Conservation (phyloP, 2,888 invertebrate genomes). For the Amiota mariae region DNA sequence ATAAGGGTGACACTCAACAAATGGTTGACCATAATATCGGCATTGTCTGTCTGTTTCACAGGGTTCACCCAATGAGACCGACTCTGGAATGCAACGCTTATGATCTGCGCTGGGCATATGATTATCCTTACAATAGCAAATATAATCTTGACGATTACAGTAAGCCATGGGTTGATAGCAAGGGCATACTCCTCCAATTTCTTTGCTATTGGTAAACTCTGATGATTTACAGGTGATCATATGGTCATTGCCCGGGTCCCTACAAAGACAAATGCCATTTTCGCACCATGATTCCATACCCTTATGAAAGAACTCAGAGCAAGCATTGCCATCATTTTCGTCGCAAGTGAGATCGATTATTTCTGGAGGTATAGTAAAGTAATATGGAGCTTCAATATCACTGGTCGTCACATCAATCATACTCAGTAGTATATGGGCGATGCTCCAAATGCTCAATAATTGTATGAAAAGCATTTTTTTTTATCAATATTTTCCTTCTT, state of each 20-base stretch:
- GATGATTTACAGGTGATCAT: slow-evolving; percentile 56
- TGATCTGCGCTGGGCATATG: slow-evolving; percentile 62
- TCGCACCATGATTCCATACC: slow-evolving; percentile 52
- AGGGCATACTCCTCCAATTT: slow-evolving; percentile 68
- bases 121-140: slow-evolving; percentile 59
- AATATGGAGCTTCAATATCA: slow-evolving; percentile 14
- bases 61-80: slow-evolving; percentile 49
- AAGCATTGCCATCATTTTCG: slow-evolving; percentile 44
- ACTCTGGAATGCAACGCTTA: slow-evolving; percentile 61
- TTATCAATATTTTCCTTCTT: no score
- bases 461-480: slow-evolving; percentile 4
- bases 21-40: slow-evolving; percentile 50
- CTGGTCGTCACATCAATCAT: slow-evolving; percentile 23
- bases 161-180: slow-evolving; percentile 58
- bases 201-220: slow-evolving; percentile 59
- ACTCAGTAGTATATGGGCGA: slow-evolving; percentile 10
- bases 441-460: slow-evolving; percentile 20
- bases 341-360: slow-evolving; percentile 61
- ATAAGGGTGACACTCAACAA: slow-evolving; percentile 56
- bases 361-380: slow-evolving; percentile 42
- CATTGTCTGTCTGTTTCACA: slow-evolving; percentile 68
- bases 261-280: slow-evolving; percentile 57
- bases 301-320: slow-evolving; percentile 51
- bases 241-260: slow-evolving; percentile 38
- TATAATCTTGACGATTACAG: slow-evolving; percentile 54